Evolutionary conservation across 2,113 vertebrate species (phyloP).

Genomic region (Periophthalmus modestus): DNA sequence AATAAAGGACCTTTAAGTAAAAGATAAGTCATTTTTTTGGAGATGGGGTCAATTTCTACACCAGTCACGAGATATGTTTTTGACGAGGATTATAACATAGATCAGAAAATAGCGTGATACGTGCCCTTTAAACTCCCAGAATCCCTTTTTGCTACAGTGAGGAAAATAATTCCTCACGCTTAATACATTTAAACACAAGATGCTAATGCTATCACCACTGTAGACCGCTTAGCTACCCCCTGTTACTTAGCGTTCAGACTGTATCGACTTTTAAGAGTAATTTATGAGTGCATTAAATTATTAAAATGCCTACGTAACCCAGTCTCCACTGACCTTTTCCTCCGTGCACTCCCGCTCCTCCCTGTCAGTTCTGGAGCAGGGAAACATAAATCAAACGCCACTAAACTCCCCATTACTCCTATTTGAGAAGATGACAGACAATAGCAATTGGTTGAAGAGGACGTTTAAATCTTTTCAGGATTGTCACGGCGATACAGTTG

Average conservation of each 20-base stretch:
- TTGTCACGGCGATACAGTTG: constrained; percentile 67
- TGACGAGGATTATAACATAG: too few relatives aligned
- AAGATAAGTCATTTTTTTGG: too few relatives aligned
- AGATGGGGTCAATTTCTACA: too few relatives aligned
- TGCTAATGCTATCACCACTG: not conserved
- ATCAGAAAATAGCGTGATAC: too few relatives aligned
- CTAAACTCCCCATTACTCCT: constrained; percentile 52
- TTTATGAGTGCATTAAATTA: constrained; percentile 2
- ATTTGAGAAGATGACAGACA: constrained; percentile 64
- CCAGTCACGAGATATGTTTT: too few relatives aligned
- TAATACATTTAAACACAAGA: not conserved
- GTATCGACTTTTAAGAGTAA: constrained; percentile 1
- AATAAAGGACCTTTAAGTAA: too few relatives aligned
- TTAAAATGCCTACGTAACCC: not conserved
- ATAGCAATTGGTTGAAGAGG: constrained; percentile 64
- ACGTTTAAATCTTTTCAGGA: constrained; percentile 41
- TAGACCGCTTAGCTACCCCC: not conserved
- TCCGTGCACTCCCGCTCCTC: not conserved
- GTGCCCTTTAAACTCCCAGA: not conserved
- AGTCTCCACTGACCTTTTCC: not conserved
- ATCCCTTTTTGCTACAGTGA: not conserved
- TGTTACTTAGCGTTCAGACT: not conserved
- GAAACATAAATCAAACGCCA: constrained; percentile 40
- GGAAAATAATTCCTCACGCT: not conserved
- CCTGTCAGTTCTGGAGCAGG: constrained; percentile 5